These are phyloP conservation scores for Nansenia antarctica DNA, from an alignment of 2,113 vertebrate genomes.

Conservation along the genomic window DNA sequence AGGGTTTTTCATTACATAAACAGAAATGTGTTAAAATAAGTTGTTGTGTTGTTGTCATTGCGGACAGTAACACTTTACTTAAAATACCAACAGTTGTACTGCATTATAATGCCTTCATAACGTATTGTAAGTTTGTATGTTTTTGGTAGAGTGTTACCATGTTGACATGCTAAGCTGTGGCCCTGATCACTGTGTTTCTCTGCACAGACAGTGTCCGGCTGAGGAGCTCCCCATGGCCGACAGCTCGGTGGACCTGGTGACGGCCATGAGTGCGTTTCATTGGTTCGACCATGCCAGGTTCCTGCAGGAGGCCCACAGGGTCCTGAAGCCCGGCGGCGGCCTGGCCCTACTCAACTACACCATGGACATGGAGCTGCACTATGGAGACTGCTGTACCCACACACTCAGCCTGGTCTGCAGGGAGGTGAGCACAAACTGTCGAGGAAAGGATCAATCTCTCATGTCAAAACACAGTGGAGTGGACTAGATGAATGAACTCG, in stretches of 20 bases:
- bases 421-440: constrained; percentile 70
- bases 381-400: constrained; percentile 59
- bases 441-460: background rate
- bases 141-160: too few relatives aligned
- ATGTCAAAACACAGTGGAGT: background rate
- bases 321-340: constrained; percentile 76
- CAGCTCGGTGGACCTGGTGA: constrained; percentile 75
- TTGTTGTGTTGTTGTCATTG: too few relatives aligned
- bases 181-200: background rate
- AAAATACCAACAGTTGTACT: too few relatives aligned
- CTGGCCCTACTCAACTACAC: constrained; percentile 78
- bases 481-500: too few relatives aligned
- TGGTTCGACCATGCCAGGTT: constrained; percentile 79
- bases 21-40: too few relatives aligned
- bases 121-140: too few relatives aligned
- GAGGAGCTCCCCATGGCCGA: constrained; percentile 76
- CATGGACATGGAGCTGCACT: constrained; percentile 69
- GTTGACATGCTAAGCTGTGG: too few relatives aligned
- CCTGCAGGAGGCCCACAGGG: constrained; percentile 70
- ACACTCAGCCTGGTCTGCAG: constrained; percentile 69
- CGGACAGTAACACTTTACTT: too few relatives aligned
- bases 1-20: too few relatives aligned
- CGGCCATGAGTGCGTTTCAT: constrained; percentile 78
- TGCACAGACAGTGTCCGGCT: constrained; percentile 65
- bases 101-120: too few relatives aligned